Evolutionary conservation across 2,113 vertebrate genomes (phyloP).

Genomic region (Proterorhinus semilunaris): DNA sequence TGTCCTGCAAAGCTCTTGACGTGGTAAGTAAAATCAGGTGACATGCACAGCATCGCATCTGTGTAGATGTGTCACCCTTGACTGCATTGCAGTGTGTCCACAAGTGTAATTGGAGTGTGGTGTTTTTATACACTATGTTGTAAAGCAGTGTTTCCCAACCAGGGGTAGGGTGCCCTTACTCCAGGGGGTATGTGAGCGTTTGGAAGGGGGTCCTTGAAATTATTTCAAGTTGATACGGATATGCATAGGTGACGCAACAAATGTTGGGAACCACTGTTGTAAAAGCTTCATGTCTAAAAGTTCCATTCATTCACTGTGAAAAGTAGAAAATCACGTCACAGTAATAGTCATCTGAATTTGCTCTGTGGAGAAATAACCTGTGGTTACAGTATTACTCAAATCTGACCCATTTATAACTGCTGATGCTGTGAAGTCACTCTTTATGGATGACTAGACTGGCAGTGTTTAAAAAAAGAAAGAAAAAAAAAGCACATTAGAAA

Average conservation of each 20-base stretch:
- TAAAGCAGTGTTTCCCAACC: constrained; percentile 3
- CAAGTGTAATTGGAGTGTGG: constrained; percentile 65
- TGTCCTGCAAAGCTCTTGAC: constrained; percentile 80
- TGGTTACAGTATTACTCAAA: constrained; percentile 3
- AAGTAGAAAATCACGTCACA: background rate
- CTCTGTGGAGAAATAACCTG: constrained; percentile 4
- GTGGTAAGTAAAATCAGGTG: constrained; percentile 70
- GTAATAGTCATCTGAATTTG: background rate
- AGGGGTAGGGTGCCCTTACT: too few species aligned
- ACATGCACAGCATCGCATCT: background rate
- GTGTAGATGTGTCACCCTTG: constrained; percentile 40
- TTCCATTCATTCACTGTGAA: constrained; percentile 34
- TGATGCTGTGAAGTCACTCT: constrained; percentile 1
- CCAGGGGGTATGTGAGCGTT: too few species aligned
- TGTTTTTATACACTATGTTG: constrained; percentile 20
- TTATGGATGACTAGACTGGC: constrained; percentile 11
- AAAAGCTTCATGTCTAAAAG: constrained; percentile 21
- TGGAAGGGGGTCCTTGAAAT: too few species aligned
- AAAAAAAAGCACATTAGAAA: too few species aligned
- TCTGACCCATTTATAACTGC: constrained; percentile 17
- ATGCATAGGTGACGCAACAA: too few species aligned
- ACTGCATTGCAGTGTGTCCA: constrained; percentile 75
- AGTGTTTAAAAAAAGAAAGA: too few species aligned
- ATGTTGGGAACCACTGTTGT: too few species aligned
- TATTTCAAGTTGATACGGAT: too few species aligned